Percentiles rank a stretch among this genome's conserved stretches.
Evolutionary conservation across 2,113 vertebrate genomes (phyloP).

Genomic region (Hippocampus comes): DNA sequence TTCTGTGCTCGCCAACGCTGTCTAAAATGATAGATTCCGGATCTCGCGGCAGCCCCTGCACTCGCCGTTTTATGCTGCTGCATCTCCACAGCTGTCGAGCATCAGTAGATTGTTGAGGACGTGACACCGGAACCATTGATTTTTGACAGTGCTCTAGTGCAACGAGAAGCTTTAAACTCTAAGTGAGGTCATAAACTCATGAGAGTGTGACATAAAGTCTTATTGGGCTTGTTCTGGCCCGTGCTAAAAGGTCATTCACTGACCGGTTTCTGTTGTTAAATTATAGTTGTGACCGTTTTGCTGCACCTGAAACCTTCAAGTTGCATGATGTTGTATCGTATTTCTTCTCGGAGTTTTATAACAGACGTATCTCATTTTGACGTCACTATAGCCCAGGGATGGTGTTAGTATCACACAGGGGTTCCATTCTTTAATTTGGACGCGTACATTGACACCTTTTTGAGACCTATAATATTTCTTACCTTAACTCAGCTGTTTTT

Average conservation of each 20-base stretch:
- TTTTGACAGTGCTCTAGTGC: background rate
- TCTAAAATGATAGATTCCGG: constrained; percentile 65
- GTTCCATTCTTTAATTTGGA: background rate
- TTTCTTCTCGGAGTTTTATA: background rate
- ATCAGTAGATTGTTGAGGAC: background rate
- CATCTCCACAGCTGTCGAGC: background rate
- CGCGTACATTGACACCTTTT: background rate
- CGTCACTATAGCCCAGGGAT: background rate
- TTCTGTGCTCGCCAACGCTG: constrained; percentile 43
- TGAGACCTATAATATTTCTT: constrained; percentile 29
- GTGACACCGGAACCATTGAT: background rate
- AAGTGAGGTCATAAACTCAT: background rate
- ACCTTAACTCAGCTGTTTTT: constrained; percentile 19
- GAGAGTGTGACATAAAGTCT: constrained; percentile 2
- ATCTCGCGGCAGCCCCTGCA: constrained; percentile 21
- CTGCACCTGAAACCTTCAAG: background rate
- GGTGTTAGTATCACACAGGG: background rate
- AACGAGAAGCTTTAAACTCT: background rate
- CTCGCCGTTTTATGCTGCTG: constrained; percentile 30
- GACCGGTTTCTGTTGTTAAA: background rate
- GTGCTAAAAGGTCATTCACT: background rate
- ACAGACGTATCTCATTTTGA: background rate
- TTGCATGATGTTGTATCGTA: background rate
- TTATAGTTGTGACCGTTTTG: background rate
- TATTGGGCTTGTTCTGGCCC: background rate